phyloP scores from a whole-genome alignment of 2,113 vertebrate genomes.

The Oreochromis spilurus region DNA sequence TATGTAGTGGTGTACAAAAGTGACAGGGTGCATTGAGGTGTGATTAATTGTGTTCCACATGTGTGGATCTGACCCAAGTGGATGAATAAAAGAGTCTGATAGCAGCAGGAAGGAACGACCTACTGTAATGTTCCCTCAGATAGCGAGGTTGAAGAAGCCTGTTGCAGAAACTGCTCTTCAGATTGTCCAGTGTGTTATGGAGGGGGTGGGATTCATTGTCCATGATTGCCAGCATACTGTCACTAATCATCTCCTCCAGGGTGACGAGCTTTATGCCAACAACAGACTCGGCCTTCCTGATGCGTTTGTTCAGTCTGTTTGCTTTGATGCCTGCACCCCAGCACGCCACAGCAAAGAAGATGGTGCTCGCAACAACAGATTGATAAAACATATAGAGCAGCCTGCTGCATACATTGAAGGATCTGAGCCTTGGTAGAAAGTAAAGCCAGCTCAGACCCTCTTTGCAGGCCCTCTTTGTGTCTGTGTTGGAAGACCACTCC shows the following conservation, averaged over 20 bases:
- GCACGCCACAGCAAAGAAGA: not conserved
- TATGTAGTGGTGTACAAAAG: not conserved
- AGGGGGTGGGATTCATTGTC: not conserved
- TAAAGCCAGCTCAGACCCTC: not conserved
- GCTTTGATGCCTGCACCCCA: not conserved
- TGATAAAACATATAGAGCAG: not conserved
- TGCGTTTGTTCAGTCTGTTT: not conserved
- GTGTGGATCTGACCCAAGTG: not conserved
- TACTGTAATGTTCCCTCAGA: not conserved
- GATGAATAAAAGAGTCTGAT: not conserved
- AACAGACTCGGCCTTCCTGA: not conserved
- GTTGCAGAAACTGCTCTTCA: not conserved
- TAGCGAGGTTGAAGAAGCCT: not conserved
- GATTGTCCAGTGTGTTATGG: not conserved
- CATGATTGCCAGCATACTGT: not conserved
- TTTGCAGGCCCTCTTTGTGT: not conserved
- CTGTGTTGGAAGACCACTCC: rapidly evolving
- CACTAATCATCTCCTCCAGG: not conserved
- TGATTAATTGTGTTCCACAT: not conserved
- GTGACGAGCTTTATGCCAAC: not conserved
- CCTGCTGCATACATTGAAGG: not conserved
- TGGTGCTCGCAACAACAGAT: not conserved
- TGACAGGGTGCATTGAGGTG: not conserved
- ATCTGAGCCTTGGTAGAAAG: not conserved
- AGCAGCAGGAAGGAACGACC: not conserved